Percentiles rank a stretch among this genome's conserved stretches.
These are phyloP conservation scores for Sphaeramia orbicularis DNA, from an alignment of 2,797 vertebrate genomes.

Conservation along the genomic window DNA sequence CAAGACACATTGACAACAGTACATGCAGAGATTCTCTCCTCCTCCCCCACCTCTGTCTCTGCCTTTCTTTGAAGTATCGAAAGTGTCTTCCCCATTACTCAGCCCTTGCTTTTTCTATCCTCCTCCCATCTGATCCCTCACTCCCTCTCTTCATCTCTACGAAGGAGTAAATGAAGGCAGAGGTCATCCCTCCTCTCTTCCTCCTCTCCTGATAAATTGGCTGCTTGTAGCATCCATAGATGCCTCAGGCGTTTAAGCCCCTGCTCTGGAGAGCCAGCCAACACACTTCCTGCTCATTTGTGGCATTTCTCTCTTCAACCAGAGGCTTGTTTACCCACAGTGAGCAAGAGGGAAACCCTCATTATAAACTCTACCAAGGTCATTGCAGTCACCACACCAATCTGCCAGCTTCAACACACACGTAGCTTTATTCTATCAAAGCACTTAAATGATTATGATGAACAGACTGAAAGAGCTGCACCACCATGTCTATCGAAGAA, in stretches of 20 bases:
- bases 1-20: constrained; percentile 83
- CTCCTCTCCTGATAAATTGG: constrained; percentile 85
- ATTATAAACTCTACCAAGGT: constrained; percentile 80
- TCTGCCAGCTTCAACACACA: constrained; percentile 53
- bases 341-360: constrained; percentile 80
- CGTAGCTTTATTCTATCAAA: constrained; percentile 18
- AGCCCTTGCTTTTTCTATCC: constrained; percentile 74
- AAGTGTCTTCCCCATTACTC: constrained; percentile 81
- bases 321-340: constrained; percentile 78
- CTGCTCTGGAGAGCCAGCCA: constrained; percentile 72
- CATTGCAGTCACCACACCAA: constrained; percentile 67
- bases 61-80: constrained; percentile 74
- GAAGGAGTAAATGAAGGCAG: constrained; percentile 82
- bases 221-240: constrained; percentile 77
- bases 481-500: constrained; percentile 3
- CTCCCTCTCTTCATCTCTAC: constrained; percentile 74
- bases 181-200: constrained; percentile 81
- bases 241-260: constrained; percentile 74
- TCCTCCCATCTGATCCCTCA: constrained; percentile 74
- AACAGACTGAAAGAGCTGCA: constrained; percentile 11
- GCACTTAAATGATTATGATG: constrained; percentile 9
- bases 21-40: constrained; percentile 65
- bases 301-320: constrained; percentile 79
- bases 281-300: constrained; percentile 82
- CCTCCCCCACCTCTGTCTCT: constrained; percentile 63